Evolutionary conservation across 2,113 vertebrate genomes (phyloP).

Genomic region (Pterocles burchelli): DNA sequence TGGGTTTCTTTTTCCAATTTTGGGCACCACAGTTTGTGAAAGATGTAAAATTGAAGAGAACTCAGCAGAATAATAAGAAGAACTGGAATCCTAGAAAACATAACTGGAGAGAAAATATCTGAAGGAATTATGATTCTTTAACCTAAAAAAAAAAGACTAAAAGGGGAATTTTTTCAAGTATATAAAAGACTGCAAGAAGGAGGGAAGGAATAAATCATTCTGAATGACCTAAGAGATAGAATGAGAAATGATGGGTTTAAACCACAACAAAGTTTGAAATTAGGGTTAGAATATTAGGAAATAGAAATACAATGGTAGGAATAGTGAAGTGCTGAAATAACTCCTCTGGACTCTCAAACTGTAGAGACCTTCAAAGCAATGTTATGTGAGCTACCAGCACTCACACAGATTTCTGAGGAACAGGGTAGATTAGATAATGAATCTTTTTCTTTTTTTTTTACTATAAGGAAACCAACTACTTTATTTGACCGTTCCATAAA

Average conservation of each 20-base stretch:
- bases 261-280: background rate
- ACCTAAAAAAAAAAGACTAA: background rate
- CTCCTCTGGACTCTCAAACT: background rate
- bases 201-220: background rate
- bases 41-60: background rate
- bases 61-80: background rate
- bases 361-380: background rate
- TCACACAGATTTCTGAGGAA: background rate
- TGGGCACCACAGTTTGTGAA: slow-evolving; percentile 8
- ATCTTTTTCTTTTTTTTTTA: background rate
- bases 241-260: background rate
- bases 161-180: background rate
- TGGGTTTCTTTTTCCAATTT: slow-evolving; percentile 34
- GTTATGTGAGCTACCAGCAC: fast-evolving
- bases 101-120: background rate
- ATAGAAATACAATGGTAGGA: background rate
- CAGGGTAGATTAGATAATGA: background rate
- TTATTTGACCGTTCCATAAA: background rate
- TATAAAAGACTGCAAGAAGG: background rate
- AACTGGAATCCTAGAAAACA: slow-evolving; percentile 11
- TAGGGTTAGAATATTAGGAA: background rate
- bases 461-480: background rate
- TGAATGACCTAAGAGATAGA: background rate
- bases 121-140: background rate
- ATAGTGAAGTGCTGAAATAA: background rate